These are phyloP conservation scores for Pheosia gnoma DNA, from an alignment of 2,888 invertebrate genomes.

Conservation along the genomic window DNA sequence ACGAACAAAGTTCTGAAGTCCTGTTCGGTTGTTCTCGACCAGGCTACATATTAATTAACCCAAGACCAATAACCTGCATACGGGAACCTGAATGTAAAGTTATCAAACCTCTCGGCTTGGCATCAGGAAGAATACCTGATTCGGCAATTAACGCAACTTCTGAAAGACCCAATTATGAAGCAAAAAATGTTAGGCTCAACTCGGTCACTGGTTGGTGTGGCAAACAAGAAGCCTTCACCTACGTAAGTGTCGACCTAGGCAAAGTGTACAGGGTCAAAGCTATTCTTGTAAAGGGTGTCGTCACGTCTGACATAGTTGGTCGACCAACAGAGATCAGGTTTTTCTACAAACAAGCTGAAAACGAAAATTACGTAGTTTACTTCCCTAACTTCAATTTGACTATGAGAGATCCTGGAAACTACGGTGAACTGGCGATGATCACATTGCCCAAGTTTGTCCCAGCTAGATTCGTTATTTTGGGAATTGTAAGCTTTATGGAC, in stretches of 20 bases:
- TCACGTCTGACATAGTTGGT: conserved; percentile 97
- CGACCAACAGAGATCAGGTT: conserved; percentile 98
- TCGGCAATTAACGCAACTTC: conserved; percentile 98
- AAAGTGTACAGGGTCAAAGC: conserved; percentile 96
- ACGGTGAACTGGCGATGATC: conserved; percentile 98
- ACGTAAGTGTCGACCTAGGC: conserved; percentile 97
- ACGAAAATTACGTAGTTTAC: conserved; percentile 97
- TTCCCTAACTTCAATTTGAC: conserved; percentile 98
- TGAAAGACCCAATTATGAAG: conserved; percentile 96
- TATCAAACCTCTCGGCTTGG: conserved; percentile 94
- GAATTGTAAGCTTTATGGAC: conserved; percentile 98
- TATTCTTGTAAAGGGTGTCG: conserved; percentile 96
- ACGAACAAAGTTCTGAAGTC: conserved; percentile 95
- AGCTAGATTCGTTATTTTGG: conserved; percentile 96
- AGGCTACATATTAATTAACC: conserved; percentile 96
- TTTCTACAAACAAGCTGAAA: conserved; percentile 97
- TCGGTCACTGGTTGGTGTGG: conserved; percentile 98
- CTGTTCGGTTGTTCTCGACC: conserved; percentile 95
- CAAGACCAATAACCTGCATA: conserved; percentile 94
- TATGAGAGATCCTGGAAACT: conserved; percentile 97
- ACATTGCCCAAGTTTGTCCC: conserved; percentile 96
- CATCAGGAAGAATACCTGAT: conserved; percentile 96
- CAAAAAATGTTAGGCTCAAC: conserved; percentile 93
- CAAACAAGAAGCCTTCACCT: conserved; percentile 98
- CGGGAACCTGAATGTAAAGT: conserved; percentile 97